These are phyloP conservation scores for Phoenicopterus ruber DNA, from an alignment of 2,113 vertebrate genomes.

Conservation along the genomic window DNA sequence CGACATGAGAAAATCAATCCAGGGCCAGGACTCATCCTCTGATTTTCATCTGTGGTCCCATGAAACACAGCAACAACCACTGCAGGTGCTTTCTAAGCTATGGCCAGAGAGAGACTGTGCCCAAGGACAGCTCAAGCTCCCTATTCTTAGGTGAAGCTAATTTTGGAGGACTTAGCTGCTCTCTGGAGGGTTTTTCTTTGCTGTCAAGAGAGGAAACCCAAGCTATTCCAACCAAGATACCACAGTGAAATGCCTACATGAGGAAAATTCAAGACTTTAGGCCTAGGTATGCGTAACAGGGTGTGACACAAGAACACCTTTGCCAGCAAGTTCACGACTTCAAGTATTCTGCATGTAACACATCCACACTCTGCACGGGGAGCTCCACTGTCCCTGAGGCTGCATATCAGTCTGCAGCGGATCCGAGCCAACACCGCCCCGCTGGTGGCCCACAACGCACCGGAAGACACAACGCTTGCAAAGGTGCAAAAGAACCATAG, in stretches of 20 bases:
- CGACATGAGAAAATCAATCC: neutral
- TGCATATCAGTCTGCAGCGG: neutral
- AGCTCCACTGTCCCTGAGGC: fast-evolving
- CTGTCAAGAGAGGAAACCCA: neutral
- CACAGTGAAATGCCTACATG: neutral
- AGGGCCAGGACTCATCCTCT: neutral
- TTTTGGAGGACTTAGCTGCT: neutral
- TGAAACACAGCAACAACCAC: neutral
- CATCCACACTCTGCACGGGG: neutral
- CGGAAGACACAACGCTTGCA: neutral
- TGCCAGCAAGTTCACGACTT: neutral
- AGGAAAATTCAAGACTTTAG: neutral
- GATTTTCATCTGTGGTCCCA: neutral
- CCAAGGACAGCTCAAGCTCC: neutral
- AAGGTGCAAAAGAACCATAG: neutral
- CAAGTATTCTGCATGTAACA: neutral
- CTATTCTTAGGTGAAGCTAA: neutral
- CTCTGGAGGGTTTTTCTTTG: neutral
- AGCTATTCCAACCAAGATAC: neutral
- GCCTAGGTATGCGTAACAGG: fast-evolving
- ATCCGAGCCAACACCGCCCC: neutral
- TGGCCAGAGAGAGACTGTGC: neutral
- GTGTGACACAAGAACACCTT: neutral
- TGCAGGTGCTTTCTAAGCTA: neutral
- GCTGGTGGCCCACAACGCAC: neutral